Evolutionary conservation across 2,888 invertebrate species (phyloP).

Genomic region (Ichneumon xanthorius): DNA sequence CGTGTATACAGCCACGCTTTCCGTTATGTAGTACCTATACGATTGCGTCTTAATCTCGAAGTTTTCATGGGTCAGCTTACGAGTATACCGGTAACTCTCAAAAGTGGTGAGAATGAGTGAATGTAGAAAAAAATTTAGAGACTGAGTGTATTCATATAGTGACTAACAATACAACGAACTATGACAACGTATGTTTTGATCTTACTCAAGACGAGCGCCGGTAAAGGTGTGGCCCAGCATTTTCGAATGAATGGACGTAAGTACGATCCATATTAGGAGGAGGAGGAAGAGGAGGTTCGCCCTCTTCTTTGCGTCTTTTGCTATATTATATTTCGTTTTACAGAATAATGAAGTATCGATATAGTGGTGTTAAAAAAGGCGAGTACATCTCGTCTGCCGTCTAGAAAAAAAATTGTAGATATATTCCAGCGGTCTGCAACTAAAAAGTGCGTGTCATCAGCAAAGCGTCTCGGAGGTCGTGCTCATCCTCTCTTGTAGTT

Average conservation of each 20-base stretch:
- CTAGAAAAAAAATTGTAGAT: constrained; percentile 4
- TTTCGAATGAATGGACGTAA: constrained; percentile 71
- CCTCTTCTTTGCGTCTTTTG: constrained; percentile 30
- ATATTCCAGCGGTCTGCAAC: not conserved
- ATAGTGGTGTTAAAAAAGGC: constrained; percentile 55
- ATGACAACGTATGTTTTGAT: constrained; percentile 47
- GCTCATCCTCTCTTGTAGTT: constrained; percentile 55
- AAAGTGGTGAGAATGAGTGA: constrained; percentile 35
- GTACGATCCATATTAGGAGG: not conserved
- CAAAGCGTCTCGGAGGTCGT: constrained; percentile 56
- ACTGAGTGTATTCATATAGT: constrained; percentile 13
- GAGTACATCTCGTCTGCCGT: not conserved
- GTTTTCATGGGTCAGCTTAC: constrained; percentile 43
- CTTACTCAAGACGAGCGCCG: constrained; percentile 42
- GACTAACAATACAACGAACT: constrained; percentile 23
- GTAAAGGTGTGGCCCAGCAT: constrained; percentile 74
- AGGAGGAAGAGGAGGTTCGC: not conserved
- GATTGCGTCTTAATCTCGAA: constrained; percentile 43
- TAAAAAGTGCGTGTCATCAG: constrained; percentile 60
- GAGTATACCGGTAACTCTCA: constrained; percentile 12
- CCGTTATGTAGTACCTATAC: constrained; percentile 15
- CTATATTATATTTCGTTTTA: constrained; percentile 18
- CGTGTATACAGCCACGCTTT: constrained; percentile 47
- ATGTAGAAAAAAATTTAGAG: constrained; percentile 1
- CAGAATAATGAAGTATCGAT: constrained; percentile 61